These are phyloP conservation scores for Anisognathus igniventris DNA, from an alignment of 2,797 vertebrate species.

Conservation along the genomic window DNA sequence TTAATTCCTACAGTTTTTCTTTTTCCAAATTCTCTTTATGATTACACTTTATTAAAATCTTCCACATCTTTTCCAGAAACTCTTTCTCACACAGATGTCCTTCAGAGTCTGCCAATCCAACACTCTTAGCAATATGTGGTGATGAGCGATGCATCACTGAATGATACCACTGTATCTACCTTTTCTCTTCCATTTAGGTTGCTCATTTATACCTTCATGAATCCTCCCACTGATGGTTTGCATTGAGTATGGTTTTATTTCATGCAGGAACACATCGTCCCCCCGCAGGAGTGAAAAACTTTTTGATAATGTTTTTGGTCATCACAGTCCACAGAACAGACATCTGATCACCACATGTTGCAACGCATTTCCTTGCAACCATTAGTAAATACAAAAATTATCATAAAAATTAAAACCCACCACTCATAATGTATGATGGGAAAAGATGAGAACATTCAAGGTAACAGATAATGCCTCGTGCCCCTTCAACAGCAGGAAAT, in stretches of 20 bases:
- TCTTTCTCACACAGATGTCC: neutral
- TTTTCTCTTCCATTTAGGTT: neutral
- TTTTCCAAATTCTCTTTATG: neutral
- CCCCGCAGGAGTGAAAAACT: neutral
- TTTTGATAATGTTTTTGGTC: neutral
- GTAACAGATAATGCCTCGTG: rapidly evolving
- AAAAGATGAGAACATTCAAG: neutral
- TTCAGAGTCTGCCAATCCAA: neutral
- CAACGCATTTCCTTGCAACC: neutral
- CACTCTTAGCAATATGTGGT: neutral
- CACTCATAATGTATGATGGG: neutral
- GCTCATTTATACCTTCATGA: neutral
- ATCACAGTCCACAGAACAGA: neutral
- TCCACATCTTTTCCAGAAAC: neutral
- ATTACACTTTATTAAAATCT: neutral
- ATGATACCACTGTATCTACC: neutral
- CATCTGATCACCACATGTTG: neutral
- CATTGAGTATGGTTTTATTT: neutral
- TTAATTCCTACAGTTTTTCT: neutral
- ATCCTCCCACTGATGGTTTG: neutral
- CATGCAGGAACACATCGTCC: neutral
- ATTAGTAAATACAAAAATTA: neutral
- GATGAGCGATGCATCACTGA: neutral
- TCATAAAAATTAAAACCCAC: neutral
- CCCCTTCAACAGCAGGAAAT: neutral